phyloP scores from a whole-genome alignment of 2,888 invertebrate species.

The Epirrhoe tristata region DNA sequence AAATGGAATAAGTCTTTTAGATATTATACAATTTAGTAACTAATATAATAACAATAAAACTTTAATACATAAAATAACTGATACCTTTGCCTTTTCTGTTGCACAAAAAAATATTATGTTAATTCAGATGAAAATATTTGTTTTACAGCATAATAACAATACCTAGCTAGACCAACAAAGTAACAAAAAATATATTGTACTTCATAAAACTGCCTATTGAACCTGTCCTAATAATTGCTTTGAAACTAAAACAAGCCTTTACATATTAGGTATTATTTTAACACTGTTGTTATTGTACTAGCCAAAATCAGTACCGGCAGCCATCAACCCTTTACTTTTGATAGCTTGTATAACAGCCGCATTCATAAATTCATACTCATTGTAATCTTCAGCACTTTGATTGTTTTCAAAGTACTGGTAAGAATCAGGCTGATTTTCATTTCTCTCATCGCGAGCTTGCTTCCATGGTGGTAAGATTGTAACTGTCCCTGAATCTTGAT shows the following conservation, averaged over 20 bases:
- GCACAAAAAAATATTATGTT: too few species aligned
- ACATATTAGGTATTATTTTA: background rate
- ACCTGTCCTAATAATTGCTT: too few species aligned
- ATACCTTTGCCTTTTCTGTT: too few species aligned
- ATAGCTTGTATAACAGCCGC: slow-evolving; percentile 91
- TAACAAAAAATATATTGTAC: background rate
- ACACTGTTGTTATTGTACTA: slow-evolving; percentile 49
- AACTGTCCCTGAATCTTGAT: slow-evolving; percentile 53
- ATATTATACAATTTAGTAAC: too few species aligned
- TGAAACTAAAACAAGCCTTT: background rate
- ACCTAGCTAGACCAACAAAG: background rate
- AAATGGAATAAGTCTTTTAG: too few species aligned
- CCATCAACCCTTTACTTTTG: slow-evolving; percentile 89
- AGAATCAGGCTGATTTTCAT: slow-evolving; percentile 32
- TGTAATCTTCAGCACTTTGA: slow-evolving; percentile 56
- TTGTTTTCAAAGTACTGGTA: slow-evolving; percentile 45
- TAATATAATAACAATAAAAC: too few species aligned
- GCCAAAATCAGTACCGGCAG: slow-evolving; percentile 76
- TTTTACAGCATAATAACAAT: background rate
- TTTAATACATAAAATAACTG: too few species aligned
- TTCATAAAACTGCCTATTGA: background rate
- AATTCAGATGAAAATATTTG: background rate
- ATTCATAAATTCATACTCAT: slow-evolving; percentile 87
- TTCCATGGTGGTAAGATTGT: slow-evolving; percentile 39
- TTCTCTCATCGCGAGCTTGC: slow-evolving; percentile 46